phyloP scores from a whole-genome alignment of 2,797 vertebrate genomes.

The Sebastes diploproa region DNA sequence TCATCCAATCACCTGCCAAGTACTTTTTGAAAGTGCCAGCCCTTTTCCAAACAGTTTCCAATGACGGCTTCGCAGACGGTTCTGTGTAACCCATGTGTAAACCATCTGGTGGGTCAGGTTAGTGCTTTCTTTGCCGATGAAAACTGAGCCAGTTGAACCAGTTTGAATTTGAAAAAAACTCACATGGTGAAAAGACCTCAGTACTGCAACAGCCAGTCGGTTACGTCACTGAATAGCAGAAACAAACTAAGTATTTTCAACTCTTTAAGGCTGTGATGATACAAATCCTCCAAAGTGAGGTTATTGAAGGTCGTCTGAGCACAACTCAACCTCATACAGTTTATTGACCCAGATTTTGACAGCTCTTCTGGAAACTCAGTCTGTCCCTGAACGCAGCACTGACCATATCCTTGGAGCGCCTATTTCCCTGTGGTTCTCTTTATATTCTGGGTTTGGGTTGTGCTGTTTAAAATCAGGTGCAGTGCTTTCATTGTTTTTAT shows the following conservation, averaged over 20 bases:
- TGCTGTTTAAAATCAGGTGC: constrained; percentile 54
- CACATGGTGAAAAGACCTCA: not conserved
- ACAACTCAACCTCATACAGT: not conserved
- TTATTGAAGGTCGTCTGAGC: constrained; percentile 14
- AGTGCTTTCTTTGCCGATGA: not conserved
- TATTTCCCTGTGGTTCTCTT: constrained; percentile 35
- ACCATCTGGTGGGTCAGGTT: too few species aligned
- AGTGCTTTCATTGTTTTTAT: constrained; percentile 30
- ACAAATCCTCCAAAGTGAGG: not conserved
- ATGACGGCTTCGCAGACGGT: too few species aligned
- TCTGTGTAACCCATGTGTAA: too few species aligned
- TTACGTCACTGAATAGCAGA: not conserved
- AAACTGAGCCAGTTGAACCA: not conserved
- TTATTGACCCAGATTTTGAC: constrained; percentile 24
- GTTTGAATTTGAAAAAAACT: not conserved
- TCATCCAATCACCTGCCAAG: too few species aligned
- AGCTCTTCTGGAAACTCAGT: constrained; percentile 38
- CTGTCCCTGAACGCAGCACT: constrained; percentile 31
- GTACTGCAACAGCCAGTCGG: not conserved
- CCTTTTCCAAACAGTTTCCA: too few species aligned
- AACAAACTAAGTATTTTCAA: not conserved
- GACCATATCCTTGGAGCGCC: constrained; percentile 13
- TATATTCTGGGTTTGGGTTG: constrained; percentile 9
- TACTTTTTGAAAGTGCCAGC: too few species aligned
- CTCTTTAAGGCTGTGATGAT: not conserved